Percentiles rank a stretch among this genome's conserved stretches.
These are phyloP conservation scores for Brachyalestes nurse DNA, from an alignment of 2,797 vertebrate genomes.

Conservation along the genomic window DNA sequence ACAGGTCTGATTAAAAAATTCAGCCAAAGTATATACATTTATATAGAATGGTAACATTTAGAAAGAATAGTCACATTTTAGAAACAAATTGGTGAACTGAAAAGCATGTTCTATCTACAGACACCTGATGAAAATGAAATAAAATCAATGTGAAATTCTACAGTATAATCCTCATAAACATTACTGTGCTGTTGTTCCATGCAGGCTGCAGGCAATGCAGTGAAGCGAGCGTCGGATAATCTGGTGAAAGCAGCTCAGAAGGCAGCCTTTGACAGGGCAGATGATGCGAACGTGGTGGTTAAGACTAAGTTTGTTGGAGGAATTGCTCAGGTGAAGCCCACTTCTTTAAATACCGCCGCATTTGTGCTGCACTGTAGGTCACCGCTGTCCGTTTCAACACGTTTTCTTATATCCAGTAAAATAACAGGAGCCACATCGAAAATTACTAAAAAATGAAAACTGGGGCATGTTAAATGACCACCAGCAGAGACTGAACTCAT, in stretches of 20 bases:
- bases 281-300: conserved; percentile 92
- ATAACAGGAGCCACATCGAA: too few species aligned
- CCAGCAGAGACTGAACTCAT: too few species aligned
- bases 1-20: too few species aligned
- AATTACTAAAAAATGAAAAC: too few species aligned
- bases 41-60: too few species aligned
- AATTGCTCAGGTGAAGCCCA: conserved; percentile 89
- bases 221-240: conserved; percentile 97
- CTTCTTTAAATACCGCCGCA: neutral
- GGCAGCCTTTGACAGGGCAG: conserved; percentile 92
- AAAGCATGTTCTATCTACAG: too few species aligned
- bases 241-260: conserved; percentile 95
- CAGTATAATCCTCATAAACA: too few species aligned
- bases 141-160: neutral
- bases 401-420: neutral
- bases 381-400: neutral
- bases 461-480: too few species aligned
- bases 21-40: too few species aligned
- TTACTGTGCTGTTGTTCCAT: neutral
- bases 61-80: too few species aligned
- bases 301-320: conserved; percentile 98
- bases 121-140: too few species aligned
- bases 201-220: conserved; percentile 95
- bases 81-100: too few species aligned
- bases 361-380: neutral